Evolutionary conservation across 2,113 vertebrate species (phyloP), one percentile per base, ranked within the genome.

Genomic region (human (Homo sapiens)): DNA sequence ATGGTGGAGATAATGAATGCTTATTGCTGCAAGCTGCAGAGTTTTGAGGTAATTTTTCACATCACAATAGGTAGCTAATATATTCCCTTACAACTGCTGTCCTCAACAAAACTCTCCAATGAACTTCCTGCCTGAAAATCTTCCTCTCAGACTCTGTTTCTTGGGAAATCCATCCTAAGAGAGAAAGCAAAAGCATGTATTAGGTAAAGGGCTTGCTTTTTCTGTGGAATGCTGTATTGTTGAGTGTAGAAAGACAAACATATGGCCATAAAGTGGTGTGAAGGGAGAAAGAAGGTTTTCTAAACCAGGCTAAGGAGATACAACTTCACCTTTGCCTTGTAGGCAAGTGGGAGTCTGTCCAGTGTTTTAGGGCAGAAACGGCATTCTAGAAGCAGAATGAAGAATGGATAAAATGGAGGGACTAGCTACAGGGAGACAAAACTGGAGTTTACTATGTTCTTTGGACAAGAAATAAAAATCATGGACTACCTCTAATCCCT

Each of bases 151-250:
- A 72, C 25, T 68, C 25, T 91, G 17, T 94, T 94, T 92, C 88
- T 59, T 27, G 13, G 93, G 70, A 94, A 97, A 92, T 82, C 9
- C 70, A 87, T 73, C 45, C 11, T 89, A 79, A 85, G 35, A 81
- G 18, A 94, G 45, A 96, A 73, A 89, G 38, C 17, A 57, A 89
- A 97, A 43, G 8, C n/a, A 30, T 38, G 9, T 40, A 45, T 43
- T 45, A 17, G 0, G 57, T 64, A 81, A 85, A 81, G 50, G 10
- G 2, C 20, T 78, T 76, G 6, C 40, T 84, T 89, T 96, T 70
- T 86, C 59, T 86, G 70, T 83, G 11, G 8, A 38, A 57, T 30
- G 20, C 13, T 73, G 72, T 73, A 50, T 85, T 84, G n/a, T 10
- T 22, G 12, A 90, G 16, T 57, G 7, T 59, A 78, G 7, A 45